Conservation (phyloP, 2,797 vertebrate genomes). For the Hybognathus amarus region DNA sequence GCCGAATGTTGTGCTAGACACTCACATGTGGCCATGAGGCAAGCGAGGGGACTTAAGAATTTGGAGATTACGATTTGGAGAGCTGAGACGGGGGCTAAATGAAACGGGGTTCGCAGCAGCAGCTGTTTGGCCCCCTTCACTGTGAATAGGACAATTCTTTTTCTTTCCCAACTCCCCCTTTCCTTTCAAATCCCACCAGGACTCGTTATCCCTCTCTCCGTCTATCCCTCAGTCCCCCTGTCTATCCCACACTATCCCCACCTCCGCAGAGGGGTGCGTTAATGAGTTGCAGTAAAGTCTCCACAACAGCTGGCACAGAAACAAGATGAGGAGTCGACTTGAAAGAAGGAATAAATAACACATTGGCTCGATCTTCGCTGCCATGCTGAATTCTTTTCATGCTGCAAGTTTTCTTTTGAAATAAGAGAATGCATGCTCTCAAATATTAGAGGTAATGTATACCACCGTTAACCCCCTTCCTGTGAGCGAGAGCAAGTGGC, state of each 20-base stretch:
- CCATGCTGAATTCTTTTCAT: conserved; percentile 61
- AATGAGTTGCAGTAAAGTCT: conserved; percentile 73
- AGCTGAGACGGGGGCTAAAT: conserved; percentile 64
- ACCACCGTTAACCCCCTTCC: conserved; percentile 62
- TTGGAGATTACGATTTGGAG: conserved; percentile 76
- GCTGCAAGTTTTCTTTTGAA: conserved; percentile 60
- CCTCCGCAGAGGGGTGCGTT: conserved; percentile 64
- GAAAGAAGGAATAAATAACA: conserved; percentile 61
- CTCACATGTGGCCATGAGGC: conserved; percentile 70
- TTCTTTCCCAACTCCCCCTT: conserved; percentile 60
- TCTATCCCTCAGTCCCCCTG: conserved; percentile 66
- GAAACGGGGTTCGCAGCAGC: conserved; percentile 74
- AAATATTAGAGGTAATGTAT: conserved; percentile 59
- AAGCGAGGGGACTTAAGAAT: conserved; percentile 77
- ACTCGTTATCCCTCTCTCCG: conserved; percentile 69
- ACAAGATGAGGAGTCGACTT: conserved; percentile 61
- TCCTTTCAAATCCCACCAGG: conserved; percentile 70
- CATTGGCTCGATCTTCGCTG: conserved; percentile 57
- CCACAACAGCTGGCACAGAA: conserved; percentile 74
- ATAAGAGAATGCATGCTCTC: conserved; percentile 57
- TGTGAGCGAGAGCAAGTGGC: conserved; percentile 60
- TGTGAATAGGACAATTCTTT: conserved; percentile 72
- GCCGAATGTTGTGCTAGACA: conserved; percentile 76
- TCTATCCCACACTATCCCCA: conserved; percentile 61
- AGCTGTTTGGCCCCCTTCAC: conserved; percentile 77